Evolutionary conservation across 2,113 vertebrate species (phyloP), one percentile per base, ranked within the genome.

Genomic region (Hoplias malabaricus): DNA sequence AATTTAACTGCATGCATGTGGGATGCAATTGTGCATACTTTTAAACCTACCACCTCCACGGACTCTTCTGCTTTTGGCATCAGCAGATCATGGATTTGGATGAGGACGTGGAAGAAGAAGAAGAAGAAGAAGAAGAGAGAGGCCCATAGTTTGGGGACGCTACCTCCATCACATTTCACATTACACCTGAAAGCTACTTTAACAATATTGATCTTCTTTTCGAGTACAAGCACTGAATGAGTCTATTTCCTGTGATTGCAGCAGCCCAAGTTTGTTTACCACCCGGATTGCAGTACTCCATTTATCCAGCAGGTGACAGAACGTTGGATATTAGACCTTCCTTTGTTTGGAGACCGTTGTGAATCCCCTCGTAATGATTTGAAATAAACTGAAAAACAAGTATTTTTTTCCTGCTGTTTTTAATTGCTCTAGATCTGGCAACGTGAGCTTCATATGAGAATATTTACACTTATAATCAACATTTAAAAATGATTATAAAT

Each of bases 251-350:
- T 69, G 16, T 2, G 31, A 70, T 29, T 42, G 36, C 13, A 43
- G 14, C 33, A 12, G 21, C 0, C 6, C 62, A 16, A 33, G 36
- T 46, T 43, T 54, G 31, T 36, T 25, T 23, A 27, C 19, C 9
- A 10, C 40, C 8, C 25, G 29, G 63, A 13, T 19, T 2, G 33
- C 43, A 4, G 23, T 73, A 40, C 53, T 27, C 2, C 19, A 14
- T 36, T 67, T 5, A 8, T 2, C 73, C 76, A 70, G 57, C 48
- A 70, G 80, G 68, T 70, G 71, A 66, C 59, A 36, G 21, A 75
- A 9, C 4, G 12, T 16, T 5, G n/a, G 46, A 12, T n/a, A 33
- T 48, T 46, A 3, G 7, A 43, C 36, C 14, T 16, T 33, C 14
- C 23, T 27, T 53, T 63, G 34, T 72, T 57, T 40, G n/a, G 14